Base-by-base conservation (phyloP, 1,140 invertebrate species). In the Drosophila busckii region DNA sequence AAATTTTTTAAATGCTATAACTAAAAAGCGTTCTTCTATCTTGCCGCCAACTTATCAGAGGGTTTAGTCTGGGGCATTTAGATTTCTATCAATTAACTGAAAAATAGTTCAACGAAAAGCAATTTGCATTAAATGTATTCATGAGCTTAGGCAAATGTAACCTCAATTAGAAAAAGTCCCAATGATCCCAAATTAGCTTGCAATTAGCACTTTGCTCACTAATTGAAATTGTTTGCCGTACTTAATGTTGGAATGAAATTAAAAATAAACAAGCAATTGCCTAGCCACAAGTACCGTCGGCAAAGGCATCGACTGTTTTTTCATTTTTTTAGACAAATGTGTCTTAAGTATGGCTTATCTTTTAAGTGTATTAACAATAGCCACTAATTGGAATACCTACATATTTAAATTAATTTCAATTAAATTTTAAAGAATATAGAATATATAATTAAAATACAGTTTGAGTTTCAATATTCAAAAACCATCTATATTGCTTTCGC, bases 181-280 rank as follows among this genome's bases (percentile, higher is more conserved):
- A 15, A 35, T 49, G 59, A 58, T 20, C 52, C 16, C 46, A 46
- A 53, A 67, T 23, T 5, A 22, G 32, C 25, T 65, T 38, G 32
- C 25, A 65, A 65, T 73, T 73, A 73, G 54, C 69, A 59, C 42
- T 58, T 55, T 62, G 40, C 26, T n/a, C 40, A 49, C 63, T 73
- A 78, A 78, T 78, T 78, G 68, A n/a, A 41, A 73, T 61, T 82
- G 40, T 62, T 38, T 49, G n/a, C n/a, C n/a, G n/a, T n/a, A n/a
- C n/a, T n/a, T n/a, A n/a, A n/a, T n/a, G n/a, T n/a, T n/a, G n/a
- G 56, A 48, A 44, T 25, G 6, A 9, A 28, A 56, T 3, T 28
- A 10, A 6, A 23, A 22, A 5, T 12, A 50, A 42, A 26, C 22
- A 1, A 16, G 13, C 2, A n/a, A n/a, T n/a, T n/a, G n/a, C n/a